Evolutionary conservation across 1,140 invertebrate genomes (phyloP).

Genomic region (Leptinotarsa undecemlineata): DNA sequence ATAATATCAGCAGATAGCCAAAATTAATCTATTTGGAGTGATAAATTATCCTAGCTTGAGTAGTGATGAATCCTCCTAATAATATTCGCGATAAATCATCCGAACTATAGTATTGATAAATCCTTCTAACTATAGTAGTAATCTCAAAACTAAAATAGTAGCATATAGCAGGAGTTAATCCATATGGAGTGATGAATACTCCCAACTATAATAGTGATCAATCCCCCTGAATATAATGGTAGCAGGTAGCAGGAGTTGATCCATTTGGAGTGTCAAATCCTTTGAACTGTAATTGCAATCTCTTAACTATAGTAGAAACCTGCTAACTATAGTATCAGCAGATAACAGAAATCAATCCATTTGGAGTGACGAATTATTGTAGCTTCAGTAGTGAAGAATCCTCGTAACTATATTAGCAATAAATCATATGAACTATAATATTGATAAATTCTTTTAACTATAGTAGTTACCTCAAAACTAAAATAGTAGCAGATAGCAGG

Average conservation of each 20-base stretch:
- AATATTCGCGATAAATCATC: neutral
- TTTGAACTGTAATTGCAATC: neutral
- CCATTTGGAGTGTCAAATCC: neutral
- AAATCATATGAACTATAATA: too few relatives aligned
- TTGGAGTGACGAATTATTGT: too few relatives aligned
- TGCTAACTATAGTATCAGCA: neutral
- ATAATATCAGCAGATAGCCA: neutral
- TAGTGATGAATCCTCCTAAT: neutral
- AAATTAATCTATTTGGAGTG: too few relatives aligned
- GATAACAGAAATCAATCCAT: too few relatives aligned
- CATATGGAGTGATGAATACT: neutral
- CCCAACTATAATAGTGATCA: neutral
- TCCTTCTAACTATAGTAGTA: too few relatives aligned
- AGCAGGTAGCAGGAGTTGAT: too few relatives aligned
- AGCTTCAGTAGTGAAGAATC: neutral
- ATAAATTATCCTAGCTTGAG: too few relatives aligned
- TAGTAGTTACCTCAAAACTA: too few relatives aligned
- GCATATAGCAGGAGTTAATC: slow-evolving; percentile 50
- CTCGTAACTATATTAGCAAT: neutral
- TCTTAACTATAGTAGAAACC: too few relatives aligned
- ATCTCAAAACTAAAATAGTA: slow-evolving; percentile 58
- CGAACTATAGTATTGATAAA: too few relatives aligned
- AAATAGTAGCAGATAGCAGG: slow-evolving; percentile 62
- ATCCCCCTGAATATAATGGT: too few relatives aligned
- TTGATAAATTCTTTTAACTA: too few relatives aligned